Conservation (phyloP, 2,113 vertebrate species). For the Saccopteryx leptura region DNA sequence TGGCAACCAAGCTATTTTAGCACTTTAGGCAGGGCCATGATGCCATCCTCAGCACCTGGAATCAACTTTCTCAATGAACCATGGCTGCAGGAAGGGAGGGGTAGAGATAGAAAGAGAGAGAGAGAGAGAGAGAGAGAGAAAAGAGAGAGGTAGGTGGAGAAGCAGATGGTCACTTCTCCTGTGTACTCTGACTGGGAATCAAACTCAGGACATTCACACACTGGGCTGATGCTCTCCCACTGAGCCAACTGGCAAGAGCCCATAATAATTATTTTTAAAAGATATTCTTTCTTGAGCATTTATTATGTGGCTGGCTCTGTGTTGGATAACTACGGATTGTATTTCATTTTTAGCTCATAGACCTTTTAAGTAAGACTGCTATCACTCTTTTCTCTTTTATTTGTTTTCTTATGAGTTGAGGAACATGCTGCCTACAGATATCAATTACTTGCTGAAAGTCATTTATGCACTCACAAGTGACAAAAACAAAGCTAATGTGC, state of each 20-base stretch:
- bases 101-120: background rate
- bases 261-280: background rate
- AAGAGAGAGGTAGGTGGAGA: background rate
- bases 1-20: too few relatives aligned
- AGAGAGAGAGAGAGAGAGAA: background rate
- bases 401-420: conserved; percentile 27
- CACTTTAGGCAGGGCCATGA: too few relatives aligned
- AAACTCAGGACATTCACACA: background rate
- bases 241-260: background rate
- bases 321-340: background rate
- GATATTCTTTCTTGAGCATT: background rate
- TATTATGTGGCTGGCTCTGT: background rate
- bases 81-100: background rate
- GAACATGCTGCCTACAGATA: background rate
- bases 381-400: background rate
- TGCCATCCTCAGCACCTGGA: too few relatives aligned
- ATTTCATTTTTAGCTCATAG: background rate
- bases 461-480: conserved; percentile 1
- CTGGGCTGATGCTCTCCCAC: background rate
- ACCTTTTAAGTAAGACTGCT: background rate
- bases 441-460: background rate
- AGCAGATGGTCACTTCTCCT: background rate
- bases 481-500: background rate
- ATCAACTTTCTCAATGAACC: too few relatives aligned
- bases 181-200: background rate